Base-by-base conservation (phyloP, 2,113 vertebrate genomes). In the Hippocampus zosterae region DNA sequence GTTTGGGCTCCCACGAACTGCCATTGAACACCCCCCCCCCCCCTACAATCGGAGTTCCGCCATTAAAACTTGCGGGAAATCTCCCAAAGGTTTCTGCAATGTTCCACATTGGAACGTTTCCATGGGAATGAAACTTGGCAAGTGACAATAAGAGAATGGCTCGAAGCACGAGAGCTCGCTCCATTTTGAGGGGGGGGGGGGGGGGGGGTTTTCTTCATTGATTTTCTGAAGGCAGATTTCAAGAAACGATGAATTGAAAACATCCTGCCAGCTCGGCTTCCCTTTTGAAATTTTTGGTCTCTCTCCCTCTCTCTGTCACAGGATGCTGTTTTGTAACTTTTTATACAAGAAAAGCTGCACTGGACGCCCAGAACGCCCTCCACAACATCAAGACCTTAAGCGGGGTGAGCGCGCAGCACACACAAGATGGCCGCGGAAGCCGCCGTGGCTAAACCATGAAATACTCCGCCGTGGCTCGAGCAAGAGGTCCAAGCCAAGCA, bases 371-470 rank as follows among this genome's bases (percentile, higher is more conserved):
- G 94, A 98, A 98, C 93, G 96, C 95, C 90, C 93, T 98, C 93
- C 96, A 98, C 94, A 97, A 98, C 94, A 97, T 98, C 95, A 98
- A 98, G 95, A 98, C 96, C 93, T 97, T 98, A 97, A 95, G 94
- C 95, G 96, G 95, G 96, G 96, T 98, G 95, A 98, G 96, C 96
- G 92, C 81, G 88, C 91, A 74, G 78, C 75, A 78, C 74, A 70
- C 78, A 76, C n/a, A n/a, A n/a, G n/a, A n/a, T n/a, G n/a, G n/a
- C n/a, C n/a, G n/a, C n/a, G n/a, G n/a, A n/a, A n/a, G n/a, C n/a
- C n/a, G n/a, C n/a, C n/a, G n/a, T n/a, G n/a, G n/a, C n/a, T n/a
- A n/a, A n/a, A n/a, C n/a, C n/a, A n/a, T n/a, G n/a, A n/a, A n/a
- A n/a, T n/a, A n/a, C n/a, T n/a, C n/a, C n/a, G n/a, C n/a, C n/a